A percentile compares a stretch with the other conserved stretches of the same genome.
Conservation (phyloP, 2,113 vertebrate species). For the Scomber colias region DNA sequence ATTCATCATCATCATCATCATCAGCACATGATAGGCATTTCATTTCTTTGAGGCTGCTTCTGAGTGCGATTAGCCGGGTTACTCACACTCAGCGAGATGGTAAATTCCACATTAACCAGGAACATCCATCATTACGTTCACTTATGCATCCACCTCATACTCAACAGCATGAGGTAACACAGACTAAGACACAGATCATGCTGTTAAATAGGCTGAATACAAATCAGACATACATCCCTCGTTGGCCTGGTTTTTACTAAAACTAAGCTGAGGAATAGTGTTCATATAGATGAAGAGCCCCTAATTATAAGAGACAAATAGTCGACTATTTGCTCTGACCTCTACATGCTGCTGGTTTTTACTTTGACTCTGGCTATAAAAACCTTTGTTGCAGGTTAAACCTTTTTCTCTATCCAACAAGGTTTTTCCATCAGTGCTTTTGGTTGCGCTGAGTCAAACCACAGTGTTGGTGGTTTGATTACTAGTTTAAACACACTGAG, state of each 20-base stretch:
- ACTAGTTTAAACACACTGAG: no score
- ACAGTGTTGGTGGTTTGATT: no score
- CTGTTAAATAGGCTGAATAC: neutral
- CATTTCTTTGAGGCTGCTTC: conserved; percentile 26
- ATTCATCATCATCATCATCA: neutral
- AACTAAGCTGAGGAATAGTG: no score
- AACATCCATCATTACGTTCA: neutral
- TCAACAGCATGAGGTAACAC: neutral
- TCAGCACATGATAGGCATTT: conserved; percentile 18
- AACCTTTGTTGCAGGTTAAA: no score
- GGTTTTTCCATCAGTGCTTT: no score
- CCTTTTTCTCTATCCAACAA: no score
- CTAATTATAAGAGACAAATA: neutral
- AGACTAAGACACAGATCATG: no score
- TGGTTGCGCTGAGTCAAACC: no score
- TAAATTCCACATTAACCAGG: conserved; percentile 34
- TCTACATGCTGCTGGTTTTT: no score
- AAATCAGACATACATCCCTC: neutral
- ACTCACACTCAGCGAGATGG: conserved; percentile 10
- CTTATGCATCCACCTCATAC: neutral
- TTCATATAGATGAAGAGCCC: no score
- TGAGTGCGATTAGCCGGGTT: conserved; percentile 17
- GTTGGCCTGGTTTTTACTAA: no score
- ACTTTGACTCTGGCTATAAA: no score
- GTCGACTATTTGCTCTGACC: neutral